Base-by-base conservation (phyloP, 64 coral and sea anemone species). In the Hydrozoanthus tunicans region DNA sequence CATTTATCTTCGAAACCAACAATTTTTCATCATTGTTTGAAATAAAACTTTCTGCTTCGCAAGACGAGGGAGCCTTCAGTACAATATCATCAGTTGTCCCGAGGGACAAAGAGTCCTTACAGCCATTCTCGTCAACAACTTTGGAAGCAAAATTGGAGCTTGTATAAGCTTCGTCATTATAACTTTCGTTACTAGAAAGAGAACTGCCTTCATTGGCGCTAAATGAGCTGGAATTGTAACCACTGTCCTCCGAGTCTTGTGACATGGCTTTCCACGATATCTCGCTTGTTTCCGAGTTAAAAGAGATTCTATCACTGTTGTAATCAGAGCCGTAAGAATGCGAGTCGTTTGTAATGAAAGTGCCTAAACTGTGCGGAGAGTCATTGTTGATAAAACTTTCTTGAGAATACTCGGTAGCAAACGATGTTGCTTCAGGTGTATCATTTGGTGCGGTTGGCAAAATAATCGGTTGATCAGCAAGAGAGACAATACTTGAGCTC, bases 241-340 rank as follows among this genome's bases (percentile, higher is more conserved):
- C 84, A 23, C 84, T 88, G 68, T 88, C 84, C 11, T 56, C 68
- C 0, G 83, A 73, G 32, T 73, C 68, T 51, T 88, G 84, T 7
- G 84, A 88, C 84, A 88, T 59, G 4, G 65, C 24, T 74, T 88
- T 88, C 84, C 69, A 88, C 23, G 84, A 88, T 59, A 88, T 88
- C 56, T 27, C 84, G 74, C 84, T 88, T 58, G 68, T 88, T 60
- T 59, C 56, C 20, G 84, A 88, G 57, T 61, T 75, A 67, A 54
- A 88, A 0, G 84, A 88, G 53, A 75, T 56, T 57, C 69, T 73
- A 56, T 75, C 56, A 88, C 68, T 88, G 17, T n/a, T 26, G 43
- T 58, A n/a, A 56, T 58, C 67, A 7, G 26, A 88, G 9, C 17
- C 67, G 60, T 25, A n/a, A 81, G 15, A 27, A 81, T 81, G 58